These are phyloP conservation scores for Apus apus DNA, from an alignment of 2,113 vertebrate genomes.

Conservation along the genomic window DNA sequence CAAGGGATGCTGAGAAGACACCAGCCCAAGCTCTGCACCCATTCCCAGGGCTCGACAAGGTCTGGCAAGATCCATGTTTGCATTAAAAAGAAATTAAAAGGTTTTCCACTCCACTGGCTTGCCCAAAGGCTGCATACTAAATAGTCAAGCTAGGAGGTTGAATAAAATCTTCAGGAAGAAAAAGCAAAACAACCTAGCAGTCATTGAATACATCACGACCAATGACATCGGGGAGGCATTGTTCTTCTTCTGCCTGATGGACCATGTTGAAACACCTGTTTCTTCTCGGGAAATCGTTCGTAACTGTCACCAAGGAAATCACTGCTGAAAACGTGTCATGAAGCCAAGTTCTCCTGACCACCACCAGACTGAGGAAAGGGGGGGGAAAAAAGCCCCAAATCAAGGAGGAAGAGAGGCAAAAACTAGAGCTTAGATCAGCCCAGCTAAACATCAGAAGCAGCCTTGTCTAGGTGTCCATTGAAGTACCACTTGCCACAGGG, in stretches of 20 bases:
- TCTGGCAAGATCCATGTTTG: conserved; percentile 58
- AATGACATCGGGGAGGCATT: conserved; percentile 41
- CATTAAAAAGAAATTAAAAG: conserved; percentile 67
- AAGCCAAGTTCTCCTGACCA: conserved; percentile 49
- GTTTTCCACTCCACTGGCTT: conserved; percentile 56
- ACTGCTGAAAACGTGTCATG: conserved; percentile 44
- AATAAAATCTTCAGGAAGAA: conserved; percentile 25
- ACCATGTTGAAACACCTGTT: conserved; percentile 71
- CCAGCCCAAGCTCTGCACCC: background rate
- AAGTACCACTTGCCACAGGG: background rate
- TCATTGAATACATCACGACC: conserved; percentile 54
- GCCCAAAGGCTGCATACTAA: conserved; percentile 58
- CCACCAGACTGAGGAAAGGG: background rate
- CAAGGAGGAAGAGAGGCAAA: background rate
- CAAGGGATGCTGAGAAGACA: background rate
- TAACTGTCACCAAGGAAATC: conserved; percentile 59
- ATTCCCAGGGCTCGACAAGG: conserved; percentile 6
- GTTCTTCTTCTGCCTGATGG: conserved; percentile 58
- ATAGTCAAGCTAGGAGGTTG: conserved; percentile 44
- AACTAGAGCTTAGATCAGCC: background rate
- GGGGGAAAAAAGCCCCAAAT: background rate
- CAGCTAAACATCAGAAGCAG: background rate
- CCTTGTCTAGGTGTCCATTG: background rate
- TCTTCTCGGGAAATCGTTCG: conserved; percentile 44
- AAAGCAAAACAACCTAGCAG: conserved; percentile 8